Conservation (phyloP, 2,113 vertebrate species). For the Xiphorhynchus elegans region DNA sequence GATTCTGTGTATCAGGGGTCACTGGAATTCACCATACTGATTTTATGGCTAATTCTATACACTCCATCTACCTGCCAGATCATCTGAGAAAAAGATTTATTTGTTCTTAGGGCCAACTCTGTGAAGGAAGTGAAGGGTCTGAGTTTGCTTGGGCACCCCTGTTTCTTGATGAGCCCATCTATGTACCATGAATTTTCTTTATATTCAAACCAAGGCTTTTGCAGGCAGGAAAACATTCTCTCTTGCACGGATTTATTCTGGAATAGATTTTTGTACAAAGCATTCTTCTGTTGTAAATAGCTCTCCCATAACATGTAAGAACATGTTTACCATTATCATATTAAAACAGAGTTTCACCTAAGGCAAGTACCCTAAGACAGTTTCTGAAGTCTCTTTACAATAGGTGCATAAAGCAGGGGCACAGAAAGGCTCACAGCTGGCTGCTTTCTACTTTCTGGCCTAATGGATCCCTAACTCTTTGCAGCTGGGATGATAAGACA, state of each 20-base stretch:
- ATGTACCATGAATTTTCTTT: fast-evolving
- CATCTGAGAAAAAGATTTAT: neutral
- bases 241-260: neutral
- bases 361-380: neutral
- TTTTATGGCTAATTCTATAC: neutral
- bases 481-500: neutral
- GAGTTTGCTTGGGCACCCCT: neutral
- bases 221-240: neutral
- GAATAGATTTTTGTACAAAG: neutral
- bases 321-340: neutral
- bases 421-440: neutral
- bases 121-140: neutral
- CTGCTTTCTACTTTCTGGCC: neutral
- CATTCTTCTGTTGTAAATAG: neutral
- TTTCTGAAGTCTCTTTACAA: neutral
- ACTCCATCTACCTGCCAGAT: neutral
- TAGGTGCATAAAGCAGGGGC: neutral
- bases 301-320: neutral
- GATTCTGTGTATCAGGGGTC: fast-evolving
- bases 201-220: neutral
- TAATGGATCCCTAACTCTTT: neutral
- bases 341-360: neutral
- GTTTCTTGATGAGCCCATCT: neutral
- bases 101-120: neutral
- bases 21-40: neutral